Base-by-base conservation (phyloP, 2,888 invertebrate species). In the Arenicola marina region DNA sequence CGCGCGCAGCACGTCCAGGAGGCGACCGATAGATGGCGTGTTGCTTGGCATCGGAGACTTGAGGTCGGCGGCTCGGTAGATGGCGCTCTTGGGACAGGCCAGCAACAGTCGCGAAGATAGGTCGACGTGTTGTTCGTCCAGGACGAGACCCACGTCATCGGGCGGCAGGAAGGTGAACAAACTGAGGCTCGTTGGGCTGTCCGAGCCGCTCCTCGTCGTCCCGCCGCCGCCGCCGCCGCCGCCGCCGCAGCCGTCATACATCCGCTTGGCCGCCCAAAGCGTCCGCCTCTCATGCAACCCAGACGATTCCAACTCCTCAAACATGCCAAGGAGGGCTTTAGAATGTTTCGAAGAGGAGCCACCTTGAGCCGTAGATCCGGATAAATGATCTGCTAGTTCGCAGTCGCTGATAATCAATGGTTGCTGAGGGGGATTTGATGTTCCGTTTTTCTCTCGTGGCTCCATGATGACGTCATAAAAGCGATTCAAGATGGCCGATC, bases 11-110 rank as follows among this genome's bases (percentile, higher is more conserved):
- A 65, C 62, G 18, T 56, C 59, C 32, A 65, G 45, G 33, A 62
- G 34, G 18, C 56, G 48, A 26, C 44, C 38, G 24, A 65, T 32
- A 4, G 59, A 62, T 38, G 65, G 65, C 34, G 65, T 65, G 59
- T 65, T 65, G 31, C 56, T 48, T 24, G 65, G 62, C 59, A 65
- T 62, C 18, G 65, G 62, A 15, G 51, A 51, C 51, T 55, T 62
- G 46, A 61, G 44, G 38, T 65, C 65, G 51, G 44, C 31, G 29
- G 55, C 48, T 34, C 55, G 56, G 31, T 38, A 65, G 3, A 65
- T 44, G 2, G 54, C 57, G 21, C 32, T 32, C 28, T 34, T 38
- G 4, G 65, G 65, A 29, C 55, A 61, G 34, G 65, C 55, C 18
- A 65, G 24, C 24, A 65, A 48, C 21, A 65, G 38, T 34, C 65